Evolutionary conservation across 2,888 invertebrate species (phyloP), one percentile per base, ranked within the genome.

Genomic region (Oxystoma pomonae): DNA sequence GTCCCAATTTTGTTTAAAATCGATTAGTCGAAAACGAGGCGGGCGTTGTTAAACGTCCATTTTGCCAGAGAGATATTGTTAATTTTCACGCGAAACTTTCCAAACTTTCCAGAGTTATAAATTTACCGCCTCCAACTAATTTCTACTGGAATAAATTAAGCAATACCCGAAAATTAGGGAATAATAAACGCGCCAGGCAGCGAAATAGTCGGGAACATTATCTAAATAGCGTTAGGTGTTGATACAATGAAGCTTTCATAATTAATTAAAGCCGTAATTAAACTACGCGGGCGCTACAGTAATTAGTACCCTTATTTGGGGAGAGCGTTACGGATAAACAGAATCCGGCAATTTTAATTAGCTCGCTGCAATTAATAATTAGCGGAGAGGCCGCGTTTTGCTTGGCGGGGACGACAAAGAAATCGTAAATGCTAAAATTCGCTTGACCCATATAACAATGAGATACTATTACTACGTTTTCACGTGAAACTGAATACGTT

Each of bases 211-310:
- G 67, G 65, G 71, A 72, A 72, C 74, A 75, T 74, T 74, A 75
- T 74, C 75, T 73, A 75, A 75, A 73, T 73, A 71, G 75, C 75
- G 74, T 72, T 75, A 75, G 74, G 76, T 76, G 76, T 75, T 75
- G 76, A 76, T 76, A 74, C 73, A 75, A 75, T 74, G 75, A 72
- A 75, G 77, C 77, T 76, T 79, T 78, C 78, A 79, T 80, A 77
- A 79, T 79, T 79, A 79, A 79, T 80, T 79, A 78, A 76, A 73
- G 73, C 75, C 74, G 73, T 79, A 80, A 80, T 79, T 79, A 80
- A 80, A 78, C 78, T 78, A 74, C 76, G 76, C 78, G 74, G 75
- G 75, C 73, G 75, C 74, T 71, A 68, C 68, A 69, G 73, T 76
- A 75, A 75, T 76, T 73, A 73, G 72, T 65, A 73, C 73, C 74